phyloP scores from a whole-genome alignment of 2,888 invertebrate genomes.

The Balanococcus diminutus region DNA sequence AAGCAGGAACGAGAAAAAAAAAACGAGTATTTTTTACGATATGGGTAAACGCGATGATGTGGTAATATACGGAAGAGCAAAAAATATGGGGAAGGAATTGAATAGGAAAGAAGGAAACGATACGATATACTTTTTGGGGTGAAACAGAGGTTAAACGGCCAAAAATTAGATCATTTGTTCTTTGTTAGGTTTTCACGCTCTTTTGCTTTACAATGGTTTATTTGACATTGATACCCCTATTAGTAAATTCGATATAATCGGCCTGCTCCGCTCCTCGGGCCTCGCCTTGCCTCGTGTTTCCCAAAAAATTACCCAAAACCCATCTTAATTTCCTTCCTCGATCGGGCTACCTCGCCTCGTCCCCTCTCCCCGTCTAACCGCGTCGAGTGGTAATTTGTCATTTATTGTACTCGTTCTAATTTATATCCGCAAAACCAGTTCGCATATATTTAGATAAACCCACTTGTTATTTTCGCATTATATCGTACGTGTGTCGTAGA shows the following conservation, averaged over 20 bases:
- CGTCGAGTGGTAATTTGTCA: conserved; percentile 54
- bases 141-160: conserved; percentile 54
- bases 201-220: conserved; percentile 54
- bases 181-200: conserved; percentile 54
- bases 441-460: conserved; percentile 18
- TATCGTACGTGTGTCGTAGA: background rate
- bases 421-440: background rate
- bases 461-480: background rate
- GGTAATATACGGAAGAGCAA: conserved; percentile 29
- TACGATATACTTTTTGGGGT: conserved; percentile 50
- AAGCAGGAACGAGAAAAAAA: background rate
- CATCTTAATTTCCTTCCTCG: conserved; percentile 34
- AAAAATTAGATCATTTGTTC: conserved; percentile 55
- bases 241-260: conserved; percentile 52
- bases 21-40: background rate
- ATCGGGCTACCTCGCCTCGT: too few relatives aligned
- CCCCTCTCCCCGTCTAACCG: background rate
- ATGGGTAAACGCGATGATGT: conserved; percentile 40
- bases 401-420: conserved; percentile 20
- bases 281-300: too few relatives aligned
- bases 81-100: conserved; percentile 13
- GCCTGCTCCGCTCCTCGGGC: too few relatives aligned
- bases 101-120: conserved; percentile 1
- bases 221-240: conserved; percentile 55
- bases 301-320: conserved; percentile 44